Base-by-base conservation (phyloP, 2,113 vertebrate species). In the Asarcornis scutulata region DNA sequence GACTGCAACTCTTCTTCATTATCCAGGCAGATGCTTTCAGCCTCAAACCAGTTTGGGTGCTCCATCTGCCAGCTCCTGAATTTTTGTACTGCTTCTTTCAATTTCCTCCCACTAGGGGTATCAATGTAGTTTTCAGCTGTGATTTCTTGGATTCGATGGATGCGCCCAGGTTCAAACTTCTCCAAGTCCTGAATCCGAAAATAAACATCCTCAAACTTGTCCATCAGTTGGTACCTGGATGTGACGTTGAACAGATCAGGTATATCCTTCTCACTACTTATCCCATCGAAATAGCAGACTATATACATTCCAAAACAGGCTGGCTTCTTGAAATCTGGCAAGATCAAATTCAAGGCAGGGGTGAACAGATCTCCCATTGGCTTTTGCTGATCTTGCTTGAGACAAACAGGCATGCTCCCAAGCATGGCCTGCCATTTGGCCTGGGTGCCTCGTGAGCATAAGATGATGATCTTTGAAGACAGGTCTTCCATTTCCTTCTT, bases 371-470 rank as follows among this genome's bases (percentile, higher is more conserved):
- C 99, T 5, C 98, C 98, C 0, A 97, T 75, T 1, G 98, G 98
- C 18, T 98, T 98, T 14, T 94, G 72, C 10, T 95, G 79, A 85
- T 99, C 99, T 48, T 99, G 98, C 55, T 91, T 98, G 68, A 99
- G 97, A 13, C 78, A 97, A 58, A 99, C 83, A 2, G 91, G 77
- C 13, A 95, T 96, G 4, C 94, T 96, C 11, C 98, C 98, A 1
- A 99, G 98, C 97, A 99, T 98, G 60, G 99, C 98, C 36, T 98
- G 98, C 99, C 99, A 99, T 50, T 99, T 99, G 50, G 99, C 98
- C 74, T 97, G 98, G 23, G 99, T 98, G 7, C 99, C 99, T 8
- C 91, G 98, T 3, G 99, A 99, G 69, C 99, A 99, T 36, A 99
- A 97, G 66, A 99, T 93, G 66, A 99, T 96, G 76, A 99, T 98